Conservation (phyloP, 1,140 invertebrate species). For the Notospermus geniculatus region DNA sequence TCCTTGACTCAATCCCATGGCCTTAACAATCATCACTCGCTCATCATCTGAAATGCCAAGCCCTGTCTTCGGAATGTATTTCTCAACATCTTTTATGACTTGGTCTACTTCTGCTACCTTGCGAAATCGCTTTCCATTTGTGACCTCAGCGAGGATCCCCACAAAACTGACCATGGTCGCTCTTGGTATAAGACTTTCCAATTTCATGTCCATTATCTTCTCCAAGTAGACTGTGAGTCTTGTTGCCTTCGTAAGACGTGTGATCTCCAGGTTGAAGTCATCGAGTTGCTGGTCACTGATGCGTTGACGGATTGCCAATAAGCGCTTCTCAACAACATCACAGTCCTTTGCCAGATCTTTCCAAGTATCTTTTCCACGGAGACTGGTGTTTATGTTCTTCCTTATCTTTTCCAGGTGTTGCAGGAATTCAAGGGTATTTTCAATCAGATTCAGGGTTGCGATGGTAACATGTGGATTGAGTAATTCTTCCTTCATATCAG, state of each 20-base stretch:
- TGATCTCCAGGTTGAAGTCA: not conserved
- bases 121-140: slow-evolving; percentile 3
- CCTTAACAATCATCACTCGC: slow-evolving; percentile 62
- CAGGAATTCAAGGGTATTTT: slow-evolving; percentile 5
- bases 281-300: slow-evolving; percentile 14
- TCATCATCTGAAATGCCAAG: slow-evolving; percentile 60
- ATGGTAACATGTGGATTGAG: not conserved
- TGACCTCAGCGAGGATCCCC: not conserved
- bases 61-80: slow-evolving; percentile 22
- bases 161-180: not conserved
- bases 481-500: slow-evolving; percentile 1
- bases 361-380: not conserved
- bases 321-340: not conserved
- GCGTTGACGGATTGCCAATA: not conserved
- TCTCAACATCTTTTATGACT: slow-evolving; percentile 23
- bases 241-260: not conserved
- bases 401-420: not conserved
- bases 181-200: not conserved
- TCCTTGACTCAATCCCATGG: slow-evolving; percentile 63
- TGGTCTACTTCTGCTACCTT: slow-evolving; percentile 16
- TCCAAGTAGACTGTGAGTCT: not conserved
- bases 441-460: not conserved
- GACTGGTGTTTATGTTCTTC: not conserved
- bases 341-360: not conserved
- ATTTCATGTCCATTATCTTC: not conserved